Base-by-base conservation (phyloP, 2,797 vertebrate genomes). In the Chelon labrosus region DNA sequence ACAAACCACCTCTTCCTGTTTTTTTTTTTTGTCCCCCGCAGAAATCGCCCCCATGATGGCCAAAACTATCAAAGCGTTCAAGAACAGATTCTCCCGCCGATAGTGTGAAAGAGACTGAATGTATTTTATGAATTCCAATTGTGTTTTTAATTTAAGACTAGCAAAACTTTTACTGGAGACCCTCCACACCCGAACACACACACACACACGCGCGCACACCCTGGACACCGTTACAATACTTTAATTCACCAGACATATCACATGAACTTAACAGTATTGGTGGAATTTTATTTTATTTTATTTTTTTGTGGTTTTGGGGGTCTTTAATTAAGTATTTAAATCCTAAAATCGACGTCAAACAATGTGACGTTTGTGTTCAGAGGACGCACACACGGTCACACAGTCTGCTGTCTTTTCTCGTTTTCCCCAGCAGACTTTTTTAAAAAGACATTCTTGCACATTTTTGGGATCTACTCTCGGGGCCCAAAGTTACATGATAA, bases 41-140 rank as follows among this genome's bases (percentile, higher is more conserved):
- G 98, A 98, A 96, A 97, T 99, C 82, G 98, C 98, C 84, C 98
- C 98, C 9, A 98, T 99, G 98, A 99, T 99, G 98, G 98, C 98
- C 90, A 99, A 99, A 95, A 99, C 98, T 89, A 99, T 99, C 95
- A 99, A 99, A 96, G 97, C 96, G 70, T 99, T 99, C 94, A 99
- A 99, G 93, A 99, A 99, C 92, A 93, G 98, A 75, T 99, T 99
- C 92, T 98, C 97, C 79, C 95, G 98, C 74, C 96, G 98, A 94
- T 99, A 96, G 93, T 83, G 69, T 77, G 85, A 89, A 86, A 84
- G 78, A 85, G 82, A 81, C 73, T 87, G 76, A 71, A 80, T 85
- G 85, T 89, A 83, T 88, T 88, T 87, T 83, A 84, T 86, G 37
- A 83, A 87, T 82, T 88, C 68, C 80, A 75, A 50, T 76, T 72